Conservation (phyloP, 1,140 invertebrate species). For the Asobara japonica region DNA sequence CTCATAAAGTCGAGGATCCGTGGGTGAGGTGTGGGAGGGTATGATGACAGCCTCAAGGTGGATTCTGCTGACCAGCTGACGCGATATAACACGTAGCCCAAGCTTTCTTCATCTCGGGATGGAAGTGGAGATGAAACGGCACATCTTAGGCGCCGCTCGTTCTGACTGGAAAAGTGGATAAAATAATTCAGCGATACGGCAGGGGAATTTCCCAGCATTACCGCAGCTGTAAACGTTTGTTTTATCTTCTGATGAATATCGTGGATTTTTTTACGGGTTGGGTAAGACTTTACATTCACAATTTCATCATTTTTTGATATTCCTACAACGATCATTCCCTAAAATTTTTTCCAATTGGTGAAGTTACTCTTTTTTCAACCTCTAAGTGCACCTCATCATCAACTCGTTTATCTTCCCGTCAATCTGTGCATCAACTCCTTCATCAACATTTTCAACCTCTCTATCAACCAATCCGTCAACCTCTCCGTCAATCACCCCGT, state of each 20-base stretch:
- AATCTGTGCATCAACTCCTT: no score
- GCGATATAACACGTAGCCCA: neutral
- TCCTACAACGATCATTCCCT: no score
- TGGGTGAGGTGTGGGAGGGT: neutral
- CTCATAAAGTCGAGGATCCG: neutral
- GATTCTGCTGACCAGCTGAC: slow-evolving; percentile 8
- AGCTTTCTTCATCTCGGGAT: neutral
- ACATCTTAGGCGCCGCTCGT: neutral
- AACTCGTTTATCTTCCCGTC: no score
- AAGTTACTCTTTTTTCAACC: no score
- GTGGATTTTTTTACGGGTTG: neutral
- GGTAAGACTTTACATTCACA: neutral
- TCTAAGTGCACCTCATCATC: no score
- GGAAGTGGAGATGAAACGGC: neutral
- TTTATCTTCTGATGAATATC: slow-evolving; percentile 6
- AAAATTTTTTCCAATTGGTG: no score
- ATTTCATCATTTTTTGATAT: no score
- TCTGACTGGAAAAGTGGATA: no score
- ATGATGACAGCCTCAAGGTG: slow-evolving; percentile 4
- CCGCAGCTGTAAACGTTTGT: neutral
- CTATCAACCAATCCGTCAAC: no score
- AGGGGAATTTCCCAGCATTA: neutral
- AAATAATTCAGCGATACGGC: neutral
- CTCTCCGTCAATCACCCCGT: no score
- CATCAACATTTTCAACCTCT: no score